Evolutionary conservation across 1,140 invertebrate species (phyloP), one percentile per base, ranked within the genome.

Genomic region (Apis laboriosa): DNA sequence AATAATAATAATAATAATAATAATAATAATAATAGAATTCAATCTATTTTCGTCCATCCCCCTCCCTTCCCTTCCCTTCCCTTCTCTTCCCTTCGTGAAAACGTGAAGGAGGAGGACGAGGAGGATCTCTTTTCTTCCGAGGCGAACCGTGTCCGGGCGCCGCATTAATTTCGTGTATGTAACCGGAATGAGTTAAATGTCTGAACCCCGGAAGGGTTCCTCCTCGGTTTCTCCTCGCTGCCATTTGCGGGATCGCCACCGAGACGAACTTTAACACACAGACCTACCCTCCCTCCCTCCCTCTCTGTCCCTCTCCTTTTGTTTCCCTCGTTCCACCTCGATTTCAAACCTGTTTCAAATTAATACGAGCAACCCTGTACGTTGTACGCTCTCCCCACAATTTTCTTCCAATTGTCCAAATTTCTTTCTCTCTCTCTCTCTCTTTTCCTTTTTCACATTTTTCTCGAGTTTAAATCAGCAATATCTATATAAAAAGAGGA

Each of bases 161-260:
- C 83, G 87, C 89, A 92, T 93, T 92, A 92, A 93, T 92, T 93
- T 90, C 85, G 85, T 83, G 81, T 86, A 90, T 90, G 91, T 89
- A 60, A 85, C 68, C 70, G 75, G 61, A 79, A 86, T 55, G 75
- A 77, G 74, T 85, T 80, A 83, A 72, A 82, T 66, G 73, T 83
- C 76, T 76, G 60, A 28, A 28, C 28, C 34, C 76, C 80, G 72
- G 76, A 79, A 86, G 74, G 72, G 66, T 75, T 79, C 56, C 63
- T 43, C 21, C 34, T 34, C 34, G 74, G 43, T 21, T 51, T 28
- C 66, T 34, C 34, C 34, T 34, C 24, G 49, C 19, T 70, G 64
- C 66, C 56, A 76, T 83, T 72, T 72, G 67, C 51, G 77, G 28
- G 72, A 34, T 76, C 55, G 49, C 58, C 58, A 76, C 28, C 72